A percentile compares a stretch with the other conserved stretches of the same genome.
Evolutionary conservation across 2,797 vertebrate genomes (phyloP).

Genomic region (Acanthis flammea): DNA sequence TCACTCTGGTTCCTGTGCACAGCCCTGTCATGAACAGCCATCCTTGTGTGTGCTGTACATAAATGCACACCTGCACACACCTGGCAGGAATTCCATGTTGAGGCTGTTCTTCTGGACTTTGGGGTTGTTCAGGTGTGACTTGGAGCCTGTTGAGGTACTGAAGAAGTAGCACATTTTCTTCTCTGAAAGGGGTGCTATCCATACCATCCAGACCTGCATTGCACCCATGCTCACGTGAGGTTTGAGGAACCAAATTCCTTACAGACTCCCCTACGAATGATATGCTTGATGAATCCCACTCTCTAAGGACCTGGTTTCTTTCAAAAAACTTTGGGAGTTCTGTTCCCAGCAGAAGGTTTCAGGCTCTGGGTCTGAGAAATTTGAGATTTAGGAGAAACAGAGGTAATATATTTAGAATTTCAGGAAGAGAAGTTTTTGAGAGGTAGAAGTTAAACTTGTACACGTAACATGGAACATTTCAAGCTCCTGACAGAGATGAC

Average conservation of each 20-base stretch:
- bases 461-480: neutral
- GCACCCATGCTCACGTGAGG: neutral
- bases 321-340: neutral
- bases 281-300: neutral
- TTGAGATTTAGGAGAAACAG: neutral
- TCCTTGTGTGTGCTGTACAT: accelerated
- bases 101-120: neutral
- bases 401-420: neutral
- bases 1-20: neutral
- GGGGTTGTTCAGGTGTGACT: neutral
- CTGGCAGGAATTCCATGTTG: neutral
- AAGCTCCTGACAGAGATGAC: neutral
- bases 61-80: too few species aligned
- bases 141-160: neutral
- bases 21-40: neutral
- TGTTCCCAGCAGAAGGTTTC: neutral
- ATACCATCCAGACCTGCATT: neutral
- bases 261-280: neutral
- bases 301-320: neutral
- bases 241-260: neutral
- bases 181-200: neutral
- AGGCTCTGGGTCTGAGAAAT: neutral
- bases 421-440: neutral
- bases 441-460: neutral
- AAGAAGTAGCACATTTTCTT: neutral